Evolutionary conservation across 2,888 invertebrate genomes (phyloP), one percentile per base, ranked within the genome.

Genomic region (Caenorhabditis afra): DNA sequence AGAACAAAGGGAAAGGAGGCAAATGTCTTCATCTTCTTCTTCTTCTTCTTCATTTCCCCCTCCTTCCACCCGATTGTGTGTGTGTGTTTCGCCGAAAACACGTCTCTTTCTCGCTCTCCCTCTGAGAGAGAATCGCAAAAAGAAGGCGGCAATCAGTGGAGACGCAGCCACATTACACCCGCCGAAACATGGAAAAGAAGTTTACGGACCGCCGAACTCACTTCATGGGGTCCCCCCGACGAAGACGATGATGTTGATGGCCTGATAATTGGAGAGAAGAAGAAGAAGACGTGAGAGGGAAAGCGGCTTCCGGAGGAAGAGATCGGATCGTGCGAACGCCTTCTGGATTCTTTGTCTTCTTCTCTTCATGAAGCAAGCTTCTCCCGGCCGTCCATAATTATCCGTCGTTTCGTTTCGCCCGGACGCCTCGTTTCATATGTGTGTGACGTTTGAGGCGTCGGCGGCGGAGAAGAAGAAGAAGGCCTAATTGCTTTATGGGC

Each of bases 141-240:
- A 29, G 29, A 29, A 29, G 39, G 16, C 37, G 3, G 37, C 37
- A 16, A 57, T 22, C 53, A 20, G 39, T 16, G 55, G 57, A 62
- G 62, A 71, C 55, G 18, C 39, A 62, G 70, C 55, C 62, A 71
- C 37, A 71, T 71, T 71, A 71, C 71, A 71, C 55, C 71, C 53
- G 71, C 71, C 53, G 71, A 62, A 64, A 64, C 62, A 71, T 71
- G 71, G 71, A 71, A 57, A n/a, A n/a, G n/a, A n/a, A 53, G 62
- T 62, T 71, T 71, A 49, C 57, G 71, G 62, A 64, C 55, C 20
- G 16, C 12, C 14, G 57, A 37, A 41, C 41, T 14, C 29, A 29
- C 29, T 29, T 7, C n/a, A n/a, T n/a, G n/a, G n/a, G n/a, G n/a
- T n/a, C n/a, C n/a, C n/a, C n/a, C n/a, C n/a, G n/a, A n/a, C n/a